phyloP scores from a whole-genome alignment of 2,888 invertebrate genomes.

The Lasioglossum figueresi region DNA sequence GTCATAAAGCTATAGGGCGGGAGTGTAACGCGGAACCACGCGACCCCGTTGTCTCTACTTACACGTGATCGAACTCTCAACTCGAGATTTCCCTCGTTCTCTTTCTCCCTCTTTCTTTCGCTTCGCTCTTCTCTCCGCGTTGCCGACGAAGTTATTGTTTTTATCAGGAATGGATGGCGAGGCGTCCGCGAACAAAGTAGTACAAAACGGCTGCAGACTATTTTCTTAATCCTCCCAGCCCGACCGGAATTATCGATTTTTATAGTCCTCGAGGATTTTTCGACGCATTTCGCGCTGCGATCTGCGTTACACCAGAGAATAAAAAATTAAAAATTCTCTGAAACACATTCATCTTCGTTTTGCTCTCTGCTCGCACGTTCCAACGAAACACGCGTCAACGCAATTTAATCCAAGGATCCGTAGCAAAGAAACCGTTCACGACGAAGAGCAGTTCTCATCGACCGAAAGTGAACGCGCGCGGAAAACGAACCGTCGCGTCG shows the following conservation, averaged over 20 bases:
- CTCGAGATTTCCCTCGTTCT: not conserved
- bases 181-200: not conserved
- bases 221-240: not conserved
- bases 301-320: not conserved
- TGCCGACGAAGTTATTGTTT: slow-evolving; percentile 20
- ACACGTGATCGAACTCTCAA: slow-evolving; percentile 43
- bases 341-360: not conserved
- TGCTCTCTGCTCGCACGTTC: not conserved
- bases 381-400: not conserved
- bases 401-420: not conserved
- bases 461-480: not conserved
- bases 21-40: slow-evolving; percentile 18
- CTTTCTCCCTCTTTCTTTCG: not conserved
- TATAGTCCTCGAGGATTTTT: not conserved
- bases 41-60: slow-evolving; percentile 9
- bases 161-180: slow-evolving; percentile 9
- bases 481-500: not conserved
- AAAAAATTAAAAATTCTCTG: no score
- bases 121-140: not conserved
- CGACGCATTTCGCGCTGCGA: not conserved
- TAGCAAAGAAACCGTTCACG: not conserved
- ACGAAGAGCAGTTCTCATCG: not conserved
- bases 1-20: slow-evolving; percentile 13
- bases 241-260: not conserved
- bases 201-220: not conserved